Evolutionary conservation across 2,113 vertebrate genomes (phyloP), one percentile per base, ranked within the genome.

Genomic region (Eonycteris spelaea): DNA sequence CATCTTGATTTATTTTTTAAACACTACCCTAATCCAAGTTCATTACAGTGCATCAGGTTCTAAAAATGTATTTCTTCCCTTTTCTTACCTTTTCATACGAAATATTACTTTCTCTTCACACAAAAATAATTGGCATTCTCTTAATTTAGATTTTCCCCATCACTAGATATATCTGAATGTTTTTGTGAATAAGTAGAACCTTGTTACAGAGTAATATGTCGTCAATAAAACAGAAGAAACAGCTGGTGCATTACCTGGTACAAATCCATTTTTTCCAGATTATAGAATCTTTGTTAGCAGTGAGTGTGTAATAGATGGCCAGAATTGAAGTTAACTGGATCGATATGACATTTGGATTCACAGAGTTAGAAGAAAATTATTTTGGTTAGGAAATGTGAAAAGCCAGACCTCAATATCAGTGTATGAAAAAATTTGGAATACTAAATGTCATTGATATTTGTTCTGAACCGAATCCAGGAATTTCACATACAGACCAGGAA

Each of bases 201-300:
- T 78, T 92, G 70, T 78, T 53, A 84, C 43, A 79, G 48, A 48
- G 28, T 65, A 63, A 63, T 79, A 91, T 2, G 0, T 95, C 83
- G 90, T 51, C 63, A 67, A 40, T 40, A 79, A 70, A 77, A 73
- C n/a, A 78, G 28, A 94, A 91, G 90, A 89, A 57, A 97, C 61
- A 96, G 83, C 84, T 95, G 92, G 65, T 45, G 7, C 24, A 71
- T 71, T 84, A 94, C 53, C 77, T 71, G 26, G 19, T 92, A 73
- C 95, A 94, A 97, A 97, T 97, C 28, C 61, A 94, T 97, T 97
- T 91, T 95, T 77, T 86, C 83, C 91, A 91, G 91, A 93, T 86
- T 61, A 93, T 80, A 89, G 12, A 84, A 75, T 91, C 84, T 95
- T 93, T 80, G 90, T 92, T 77, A 94, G 87, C 35, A 53, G 16